Evolutionary conservation across 2,888 invertebrate genomes (phyloP).

Genomic region (Itoplectis maculator): DNA sequence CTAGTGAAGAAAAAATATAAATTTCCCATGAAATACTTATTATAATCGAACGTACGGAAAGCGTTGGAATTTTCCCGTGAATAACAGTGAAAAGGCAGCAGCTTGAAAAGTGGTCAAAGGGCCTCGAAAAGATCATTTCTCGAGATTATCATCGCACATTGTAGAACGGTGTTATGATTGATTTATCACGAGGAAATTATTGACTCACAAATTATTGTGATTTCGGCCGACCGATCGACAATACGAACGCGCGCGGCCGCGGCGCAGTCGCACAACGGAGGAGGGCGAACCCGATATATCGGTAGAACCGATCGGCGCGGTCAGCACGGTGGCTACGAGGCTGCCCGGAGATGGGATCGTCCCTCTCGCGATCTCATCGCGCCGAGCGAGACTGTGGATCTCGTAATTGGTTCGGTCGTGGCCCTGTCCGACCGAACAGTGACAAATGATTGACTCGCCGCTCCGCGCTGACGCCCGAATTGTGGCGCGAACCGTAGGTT

Average conservation of each 20-base stretch:
- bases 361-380: conserved; percentile 56
- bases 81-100: conserved; percentile 35
- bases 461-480: conserved; percentile 71
- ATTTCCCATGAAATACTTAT: not conserved
- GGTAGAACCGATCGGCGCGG: conserved; percentile 52
- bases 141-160: conserved; percentile 66
- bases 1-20: not conserved
- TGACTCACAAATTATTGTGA: conserved; percentile 67
- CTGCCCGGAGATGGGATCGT: conserved; percentile 63
- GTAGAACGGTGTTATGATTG: conserved; percentile 61
- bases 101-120: conserved; percentile 51
- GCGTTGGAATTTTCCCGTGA: conserved; percentile 6
- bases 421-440: conserved; percentile 69
- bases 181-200: conserved; percentile 65
- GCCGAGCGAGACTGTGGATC: conserved; percentile 57
- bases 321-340: conserved; percentile 50
- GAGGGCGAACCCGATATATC: conserved; percentile 59
- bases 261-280: conserved; percentile 31
- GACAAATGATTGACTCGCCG: conserved; percentile 73
- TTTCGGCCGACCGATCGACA: conserved; percentile 48
- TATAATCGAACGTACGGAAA: not conserved
- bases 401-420: conserved; percentile 75
- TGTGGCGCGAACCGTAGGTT: conserved; percentile 70
- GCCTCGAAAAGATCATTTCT: conserved; percentile 49
- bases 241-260: not conserved